Percentiles rank a stretch among this genome's conserved stretches.
Conservation (phyloP, 2,888 invertebrate species). For the Drosophila mercatorum region DNA sequence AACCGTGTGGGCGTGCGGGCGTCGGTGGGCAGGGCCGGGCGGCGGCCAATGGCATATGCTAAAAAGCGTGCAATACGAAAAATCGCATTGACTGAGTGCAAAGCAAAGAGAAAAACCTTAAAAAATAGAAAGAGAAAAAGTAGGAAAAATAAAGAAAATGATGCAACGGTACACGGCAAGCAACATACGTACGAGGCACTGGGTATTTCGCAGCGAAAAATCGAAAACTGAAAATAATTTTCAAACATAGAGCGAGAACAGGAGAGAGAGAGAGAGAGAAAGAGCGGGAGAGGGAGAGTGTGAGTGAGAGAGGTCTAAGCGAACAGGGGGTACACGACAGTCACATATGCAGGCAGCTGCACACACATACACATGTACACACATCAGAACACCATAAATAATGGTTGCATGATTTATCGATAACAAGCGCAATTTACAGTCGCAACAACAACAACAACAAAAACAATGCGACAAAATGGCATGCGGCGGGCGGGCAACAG, state of each 20-base stretch:
- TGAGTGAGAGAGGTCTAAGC: neutral
- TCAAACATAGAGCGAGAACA: conserved; percentile 50
- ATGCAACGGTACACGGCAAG: conserved; percentile 53
- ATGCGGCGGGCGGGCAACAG: conserved; percentile 50
- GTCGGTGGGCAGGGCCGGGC: conserved; percentile 14
- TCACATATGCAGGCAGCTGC: conserved; percentile 74
- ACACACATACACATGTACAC: conserved; percentile 40
- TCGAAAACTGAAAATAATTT: conserved; percentile 81
- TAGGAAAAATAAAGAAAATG: conserved; percentile 39
- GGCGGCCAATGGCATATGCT: conserved; percentile 81
- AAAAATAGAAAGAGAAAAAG: conserved; percentile 35
- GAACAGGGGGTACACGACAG: conserved; percentile 41
- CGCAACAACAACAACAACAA: conserved; percentile 64
- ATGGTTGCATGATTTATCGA: conserved; percentile 84
- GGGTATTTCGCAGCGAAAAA: conserved; percentile 81
- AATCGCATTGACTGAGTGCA: conserved; percentile 66
- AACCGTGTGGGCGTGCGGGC: conserved; percentile 13
- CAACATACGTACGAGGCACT: conserved; percentile 63
- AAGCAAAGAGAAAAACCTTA: conserved; percentile 43
- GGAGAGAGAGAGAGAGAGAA: neutral
- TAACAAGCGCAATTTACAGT: conserved; percentile 84
- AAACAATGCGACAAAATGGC: conserved; percentile 63
- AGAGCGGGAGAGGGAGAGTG: neutral
- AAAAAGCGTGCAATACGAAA: conserved; percentile 80
- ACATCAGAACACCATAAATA: conserved; percentile 81